Base-by-base conservation (phyloP, 1,140 invertebrate species). In the Drosophila jambulina region DNA sequence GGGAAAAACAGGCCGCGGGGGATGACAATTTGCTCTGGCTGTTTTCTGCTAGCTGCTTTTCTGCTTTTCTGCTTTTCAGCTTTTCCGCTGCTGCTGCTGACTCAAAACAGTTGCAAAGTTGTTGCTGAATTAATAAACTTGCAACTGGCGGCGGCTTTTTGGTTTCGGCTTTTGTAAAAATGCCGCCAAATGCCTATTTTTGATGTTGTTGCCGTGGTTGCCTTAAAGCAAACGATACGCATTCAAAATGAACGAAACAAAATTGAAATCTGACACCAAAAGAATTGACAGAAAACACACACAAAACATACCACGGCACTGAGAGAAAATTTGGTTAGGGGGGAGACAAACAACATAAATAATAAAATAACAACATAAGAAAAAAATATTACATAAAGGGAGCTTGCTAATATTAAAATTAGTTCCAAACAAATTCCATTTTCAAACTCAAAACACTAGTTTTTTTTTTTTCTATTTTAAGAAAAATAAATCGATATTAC, bases 221-320 rank as follows among this genome's bases (percentile, higher is more conserved):
- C 84, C 80, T 87, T 83, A 43, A 64, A 87, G 80, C 83, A 69
- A 71, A 80, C 83, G 78, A 87, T 88, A 83, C 80, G 80, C 81
- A 90, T 81, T 82, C 63, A 79, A 80, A 78, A 90, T 56, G 49
- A 69, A 85, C 80, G 62, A 90, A 91, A 82, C 71, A 70, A 90
- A 90, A 90, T 90, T 90, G 86, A 90, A 90, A 90, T 90, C 85
- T 91, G 86, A 90, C 85, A 91, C 86, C 81, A 85, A 85, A 90
- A 80, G 85, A 85, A 90, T 90, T 90, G 85, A 90, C 85, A 81
- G 71, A 76, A 76, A 76, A 58, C 60, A 75, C 40, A 75, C 48
- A 70, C 54, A 74, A 58, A 59, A 72, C 48, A 68, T 45, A 68
- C 43, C 15, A 34, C 1, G 10, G 17, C 49, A 48, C 46, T 40